These are phyloP conservation scores for Calephelis nemesis DNA, from an alignment of 1,140 invertebrate genomes.

Conservation along the genomic window DNA sequence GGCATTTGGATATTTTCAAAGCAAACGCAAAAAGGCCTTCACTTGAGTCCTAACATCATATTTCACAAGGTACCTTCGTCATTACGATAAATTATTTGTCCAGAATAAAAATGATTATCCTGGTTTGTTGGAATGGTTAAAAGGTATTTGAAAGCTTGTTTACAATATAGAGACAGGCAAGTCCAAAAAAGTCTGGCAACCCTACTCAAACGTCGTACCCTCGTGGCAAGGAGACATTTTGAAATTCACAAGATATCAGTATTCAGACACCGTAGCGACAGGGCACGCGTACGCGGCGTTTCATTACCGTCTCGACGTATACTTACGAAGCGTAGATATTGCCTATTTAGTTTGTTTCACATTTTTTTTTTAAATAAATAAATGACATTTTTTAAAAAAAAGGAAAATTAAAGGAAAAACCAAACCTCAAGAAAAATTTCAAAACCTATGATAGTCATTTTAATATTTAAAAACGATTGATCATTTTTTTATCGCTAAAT, in stretches of 20 bases:
- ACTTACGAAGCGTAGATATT: neutral
- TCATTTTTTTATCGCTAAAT: too few species aligned
- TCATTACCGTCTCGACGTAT: slow-evolving; percentile 42
- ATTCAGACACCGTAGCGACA: slow-evolving; percentile 48
- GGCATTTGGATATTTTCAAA: too few species aligned
- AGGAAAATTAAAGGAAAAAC: too few species aligned
- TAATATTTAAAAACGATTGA: too few species aligned
- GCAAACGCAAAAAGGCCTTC: too few species aligned
- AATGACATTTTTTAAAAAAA: too few species aligned
- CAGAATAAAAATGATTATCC: too few species aligned
- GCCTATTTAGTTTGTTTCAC: neutral
- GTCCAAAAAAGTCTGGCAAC: too few species aligned
- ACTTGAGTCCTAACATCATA: neutral
- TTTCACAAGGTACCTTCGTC: neutral
- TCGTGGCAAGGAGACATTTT: slow-evolving; percentile 36
- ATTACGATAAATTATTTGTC: too few species aligned
- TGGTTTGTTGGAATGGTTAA: too few species aligned
- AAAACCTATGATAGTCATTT: too few species aligned
- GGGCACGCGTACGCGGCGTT: slow-evolving; percentile 51
- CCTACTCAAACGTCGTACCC: slow-evolving; percentile 1
- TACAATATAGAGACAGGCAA: slow-evolving; percentile 23
- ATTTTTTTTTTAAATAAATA: neutral
- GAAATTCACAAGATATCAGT: slow-evolving; percentile 52
- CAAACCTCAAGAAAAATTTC: too few species aligned
- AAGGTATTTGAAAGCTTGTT: neutral